A percentile compares a stretch with the other conserved stretches of the same genome.
These are phyloP conservation scores for Trilocha varians DNA, from an alignment of 2,888 invertebrate genomes.

Conservation along the genomic window DNA sequence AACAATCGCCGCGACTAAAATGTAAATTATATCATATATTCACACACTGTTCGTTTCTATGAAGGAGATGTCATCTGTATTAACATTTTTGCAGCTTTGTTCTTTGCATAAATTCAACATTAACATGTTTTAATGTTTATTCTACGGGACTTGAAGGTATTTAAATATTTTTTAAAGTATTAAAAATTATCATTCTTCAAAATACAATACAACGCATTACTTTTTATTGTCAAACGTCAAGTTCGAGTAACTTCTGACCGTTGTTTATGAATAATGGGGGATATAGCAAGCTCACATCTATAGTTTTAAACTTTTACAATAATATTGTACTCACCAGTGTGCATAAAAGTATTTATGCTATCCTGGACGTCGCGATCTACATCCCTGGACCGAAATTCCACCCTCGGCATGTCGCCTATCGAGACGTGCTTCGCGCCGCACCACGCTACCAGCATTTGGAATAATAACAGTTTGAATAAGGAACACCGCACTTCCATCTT, in stretches of 20 bases:
- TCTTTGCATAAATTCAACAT: background rate
- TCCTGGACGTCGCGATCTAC: constrained; percentile 41
- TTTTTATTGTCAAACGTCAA: too few species aligned
- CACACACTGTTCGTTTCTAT: constrained; percentile 2
- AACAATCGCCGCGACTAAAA: constrained; percentile 2
- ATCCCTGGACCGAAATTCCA: constrained; percentile 23
- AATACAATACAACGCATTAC: too few species aligned
- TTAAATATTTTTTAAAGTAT: background rate
- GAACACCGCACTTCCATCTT: constrained; percentile 62
- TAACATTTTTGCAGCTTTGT: background rate
- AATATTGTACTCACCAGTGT: constrained; percentile 47
- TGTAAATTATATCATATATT: constrained; percentile 2
- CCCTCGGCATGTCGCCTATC: constrained; percentile 27
- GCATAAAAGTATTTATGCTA: constrained; percentile 54
- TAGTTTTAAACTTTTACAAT: background rate
- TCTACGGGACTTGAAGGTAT: background rate
- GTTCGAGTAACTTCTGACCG: too few species aligned
- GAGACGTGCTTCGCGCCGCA: constrained; percentile 55
- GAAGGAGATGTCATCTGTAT: constrained; percentile 1
- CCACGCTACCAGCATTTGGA: constrained; percentile 57
- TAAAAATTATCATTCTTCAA: too few species aligned
- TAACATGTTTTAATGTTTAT: background rate
- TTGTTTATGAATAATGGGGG: too few species aligned
- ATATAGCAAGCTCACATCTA: too few species aligned
- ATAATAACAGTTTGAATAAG: constrained; percentile 56